Percentiles rank a stretch among this genome's conserved stretches.
Conservation (phyloP, 2,113 vertebrate species). For the Stomatorhinus ivindoensis region DNA sequence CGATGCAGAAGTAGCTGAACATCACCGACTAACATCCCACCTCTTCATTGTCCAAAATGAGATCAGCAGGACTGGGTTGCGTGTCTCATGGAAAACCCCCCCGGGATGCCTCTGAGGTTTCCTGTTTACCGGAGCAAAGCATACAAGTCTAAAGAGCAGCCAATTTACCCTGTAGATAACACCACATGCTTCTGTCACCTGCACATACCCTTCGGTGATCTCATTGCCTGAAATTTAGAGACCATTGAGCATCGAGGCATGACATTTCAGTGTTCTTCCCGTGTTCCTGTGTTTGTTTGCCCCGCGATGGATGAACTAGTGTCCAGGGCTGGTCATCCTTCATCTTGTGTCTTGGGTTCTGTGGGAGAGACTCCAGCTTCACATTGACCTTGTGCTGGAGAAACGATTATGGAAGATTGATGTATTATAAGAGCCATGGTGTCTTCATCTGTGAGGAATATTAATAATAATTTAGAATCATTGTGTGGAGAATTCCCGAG, state of each 20-base stretch:
- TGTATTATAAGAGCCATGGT: background rate
- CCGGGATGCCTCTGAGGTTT: background rate
- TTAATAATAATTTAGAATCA: background rate
- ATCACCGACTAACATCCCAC: background rate
- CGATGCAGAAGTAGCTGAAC: background rate
- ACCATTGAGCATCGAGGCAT: background rate
- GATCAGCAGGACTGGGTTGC: background rate
- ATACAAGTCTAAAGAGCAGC: background rate
- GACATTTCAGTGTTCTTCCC: background rate
- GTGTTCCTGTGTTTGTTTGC: background rate
- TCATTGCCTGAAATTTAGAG: background rate
- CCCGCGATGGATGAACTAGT: background rate
- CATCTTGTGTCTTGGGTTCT: background rate
- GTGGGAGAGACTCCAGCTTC: background rate
- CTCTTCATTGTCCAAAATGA: background rate
- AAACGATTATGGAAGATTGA: constrained; percentile 9
- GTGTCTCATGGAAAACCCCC: background rate
- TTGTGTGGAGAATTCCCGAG: background rate
- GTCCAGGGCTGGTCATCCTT: background rate
- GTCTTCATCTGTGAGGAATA: background rate
- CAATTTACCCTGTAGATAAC: background rate
- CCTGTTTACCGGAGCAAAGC: background rate
- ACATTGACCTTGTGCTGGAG: background rate
- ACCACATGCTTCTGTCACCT: background rate
- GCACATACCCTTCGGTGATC: background rate